Evolutionary conservation across 2,888 invertebrate species (phyloP).

Genomic region (Dione juno): DNA sequence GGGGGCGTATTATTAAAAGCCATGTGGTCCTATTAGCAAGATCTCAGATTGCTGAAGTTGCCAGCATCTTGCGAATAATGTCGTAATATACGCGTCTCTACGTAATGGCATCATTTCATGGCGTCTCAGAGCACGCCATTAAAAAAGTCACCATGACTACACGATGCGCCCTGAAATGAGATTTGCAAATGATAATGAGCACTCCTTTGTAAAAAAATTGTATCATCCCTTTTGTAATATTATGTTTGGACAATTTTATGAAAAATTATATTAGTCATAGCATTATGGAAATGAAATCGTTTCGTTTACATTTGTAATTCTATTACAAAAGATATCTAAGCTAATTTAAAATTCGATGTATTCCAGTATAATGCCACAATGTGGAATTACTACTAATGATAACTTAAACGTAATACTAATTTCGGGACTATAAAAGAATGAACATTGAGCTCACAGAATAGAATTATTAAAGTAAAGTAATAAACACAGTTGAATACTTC

Average conservation of each 20-base stretch:
- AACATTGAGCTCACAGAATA: slow-evolving; percentile 29
- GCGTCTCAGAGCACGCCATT: slow-evolving; percentile 63
- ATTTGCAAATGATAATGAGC: slow-evolving; percentile 64
- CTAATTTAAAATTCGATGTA: neutral
- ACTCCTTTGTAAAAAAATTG: slow-evolving; percentile 55
- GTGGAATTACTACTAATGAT: neutral
- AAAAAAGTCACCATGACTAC: slow-evolving; percentile 73
- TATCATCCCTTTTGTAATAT: slow-evolving; percentile 49
- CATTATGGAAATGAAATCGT: slow-evolving; percentile 3
- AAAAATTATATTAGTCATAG: slow-evolving; percentile 27
- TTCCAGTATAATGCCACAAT: neutral
- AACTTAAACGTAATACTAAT: neutral
- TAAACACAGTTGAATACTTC: slow-evolving; percentile 40
- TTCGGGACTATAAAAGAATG: slow-evolving; percentile 11
- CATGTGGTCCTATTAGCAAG: slow-evolving; percentile 78
- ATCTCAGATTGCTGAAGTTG: slow-evolving; percentile 75
- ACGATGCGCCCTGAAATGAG: slow-evolving; percentile 61
- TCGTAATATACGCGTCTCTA: slow-evolving; percentile 69
- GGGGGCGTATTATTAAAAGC: slow-evolving; percentile 66
- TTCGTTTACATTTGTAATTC: neutral
- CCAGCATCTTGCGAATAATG: slow-evolving; percentile 70
- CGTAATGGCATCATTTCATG: slow-evolving; percentile 75
- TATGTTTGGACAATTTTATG: slow-evolving; percentile 35
- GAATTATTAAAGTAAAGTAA: slow-evolving; percentile 42
- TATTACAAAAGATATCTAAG: neutral